phyloP scores from a whole-genome alignment of 2,888 invertebrate species.

The Strigamia crassipes region DNA sequence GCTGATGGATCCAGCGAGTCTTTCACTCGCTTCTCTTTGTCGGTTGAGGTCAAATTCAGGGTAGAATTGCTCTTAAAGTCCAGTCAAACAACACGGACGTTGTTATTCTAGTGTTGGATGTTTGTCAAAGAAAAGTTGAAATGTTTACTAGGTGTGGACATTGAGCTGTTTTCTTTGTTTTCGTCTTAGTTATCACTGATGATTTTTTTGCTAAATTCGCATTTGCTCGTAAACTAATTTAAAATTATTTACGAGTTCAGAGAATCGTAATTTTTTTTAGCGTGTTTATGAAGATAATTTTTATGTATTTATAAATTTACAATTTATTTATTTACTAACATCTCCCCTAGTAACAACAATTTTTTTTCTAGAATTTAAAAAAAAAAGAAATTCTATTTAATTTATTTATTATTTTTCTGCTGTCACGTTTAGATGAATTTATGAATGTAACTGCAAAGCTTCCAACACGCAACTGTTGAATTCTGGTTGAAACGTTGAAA shows the following conservation, averaged over 20 bases:
- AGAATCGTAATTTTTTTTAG: neutral
- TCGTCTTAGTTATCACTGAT: neutral
- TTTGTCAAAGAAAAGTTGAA: slow-evolving; percentile 31
- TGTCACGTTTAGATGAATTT: neutral
- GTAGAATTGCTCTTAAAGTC: slow-evolving; percentile 30
- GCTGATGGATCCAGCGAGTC: slow-evolving; percentile 31
- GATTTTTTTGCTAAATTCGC: no score
- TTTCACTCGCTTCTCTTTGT: slow-evolving; percentile 19
- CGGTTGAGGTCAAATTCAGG: slow-evolving; percentile 35
- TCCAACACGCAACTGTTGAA: no score
- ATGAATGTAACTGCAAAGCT: no score
- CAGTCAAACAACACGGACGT: slow-evolving; percentile 28
- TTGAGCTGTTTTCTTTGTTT: neutral
- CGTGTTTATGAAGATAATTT: neutral
- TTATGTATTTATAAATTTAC: neutral
- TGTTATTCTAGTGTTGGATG: slow-evolving; percentile 17
- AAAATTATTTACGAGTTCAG: neutral
- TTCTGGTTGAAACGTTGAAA: no score
- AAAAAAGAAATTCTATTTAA: no score
- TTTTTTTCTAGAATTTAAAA: neutral
- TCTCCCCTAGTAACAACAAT: neutral
- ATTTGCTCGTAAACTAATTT: neutral
- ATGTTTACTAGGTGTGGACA: slow-evolving; percentile 40
- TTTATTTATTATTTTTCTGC: neutral
- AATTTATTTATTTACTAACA: neutral